Percentiles rank a stretch among this genome's conserved stretches.
These are phyloP conservation scores for Calameuta idolon DNA, from an alignment of 2,888 invertebrate species.

Conservation along the genomic window DNA sequence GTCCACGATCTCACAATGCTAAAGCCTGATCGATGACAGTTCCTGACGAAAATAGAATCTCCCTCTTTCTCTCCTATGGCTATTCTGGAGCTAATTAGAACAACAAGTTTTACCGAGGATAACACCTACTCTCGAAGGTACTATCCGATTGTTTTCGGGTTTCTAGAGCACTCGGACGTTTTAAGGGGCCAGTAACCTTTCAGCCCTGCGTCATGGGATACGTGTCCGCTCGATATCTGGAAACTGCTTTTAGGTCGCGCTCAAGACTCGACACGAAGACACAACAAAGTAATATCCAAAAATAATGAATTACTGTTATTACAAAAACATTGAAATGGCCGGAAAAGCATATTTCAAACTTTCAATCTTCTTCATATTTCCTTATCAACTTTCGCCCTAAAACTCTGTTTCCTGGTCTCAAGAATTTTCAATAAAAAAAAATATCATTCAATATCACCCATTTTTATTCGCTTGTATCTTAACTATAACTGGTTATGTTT, in stretches of 20 bases:
- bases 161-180: conserved; percentile 43
- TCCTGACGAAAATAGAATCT: conserved; percentile 32
- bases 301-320: not conserved
- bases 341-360: not conserved
- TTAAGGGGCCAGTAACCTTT: conserved; percentile 45
- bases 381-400: too few species aligned
- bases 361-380: not conserved
- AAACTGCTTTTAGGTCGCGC: conserved; percentile 42
- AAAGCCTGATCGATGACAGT: conserved; percentile 3
- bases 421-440: not conserved
- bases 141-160: conserved; percentile 32
- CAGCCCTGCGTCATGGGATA: conserved; percentile 26
- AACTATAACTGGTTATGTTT: not conserved
- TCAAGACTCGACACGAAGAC: conserved; percentile 18
- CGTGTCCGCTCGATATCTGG: conserved; percentile 43
- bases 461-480: not conserved
- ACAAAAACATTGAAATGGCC: not conserved
- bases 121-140: not conserved
- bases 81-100: not conserved
- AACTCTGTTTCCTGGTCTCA: not conserved
- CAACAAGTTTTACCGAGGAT: not conserved
- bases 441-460: not conserved
- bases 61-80: not conserved
- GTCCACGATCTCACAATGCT: not conserved
- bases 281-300: not conserved